Evolutionary conservation across 1,140 invertebrate species (phyloP).

Genomic region (Solen grandis): DNA sequence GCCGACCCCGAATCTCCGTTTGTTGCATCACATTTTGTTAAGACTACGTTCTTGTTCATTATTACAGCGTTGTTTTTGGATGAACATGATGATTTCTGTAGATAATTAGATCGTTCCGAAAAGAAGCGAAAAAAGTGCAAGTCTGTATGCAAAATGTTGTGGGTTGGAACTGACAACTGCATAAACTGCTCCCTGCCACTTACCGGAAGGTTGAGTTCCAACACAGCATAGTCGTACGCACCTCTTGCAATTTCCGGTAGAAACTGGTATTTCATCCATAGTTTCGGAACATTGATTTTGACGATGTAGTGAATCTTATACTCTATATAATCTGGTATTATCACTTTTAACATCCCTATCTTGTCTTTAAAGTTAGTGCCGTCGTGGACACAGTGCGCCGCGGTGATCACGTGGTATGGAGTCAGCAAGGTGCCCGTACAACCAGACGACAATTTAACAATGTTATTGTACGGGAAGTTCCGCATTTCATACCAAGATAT

Average conservation of each 20-base stretch:
- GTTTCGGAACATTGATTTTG: constrained; percentile 66
- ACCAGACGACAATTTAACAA: constrained; percentile 70
- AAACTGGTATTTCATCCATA: constrained; percentile 59
- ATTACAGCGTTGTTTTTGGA: constrained; percentile 56
- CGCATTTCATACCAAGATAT: constrained; percentile 42
- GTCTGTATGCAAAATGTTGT: constrained; percentile 58
- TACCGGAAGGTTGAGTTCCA: constrained; percentile 63
- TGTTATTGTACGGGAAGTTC: constrained; percentile 68
- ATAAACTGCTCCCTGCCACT: constrained; percentile 64
- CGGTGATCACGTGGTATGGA: constrained; percentile 67
- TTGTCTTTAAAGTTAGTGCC: constrained; percentile 63
- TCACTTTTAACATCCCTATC: constrained; percentile 68
- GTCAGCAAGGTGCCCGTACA: constrained; percentile 73
- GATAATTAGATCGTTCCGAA: constrained; percentile 29
- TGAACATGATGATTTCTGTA: constrained; percentile 61
- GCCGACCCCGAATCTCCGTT: constrained; percentile 71
- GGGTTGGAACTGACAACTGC: constrained; percentile 63
- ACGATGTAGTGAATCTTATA: constrained; percentile 68
- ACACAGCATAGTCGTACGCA: constrained; percentile 69
- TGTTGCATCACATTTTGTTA: constrained; percentile 66
- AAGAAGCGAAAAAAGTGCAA: constrained; percentile 67
- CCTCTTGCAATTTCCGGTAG: constrained; percentile 43
- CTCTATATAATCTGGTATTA: constrained; percentile 65
- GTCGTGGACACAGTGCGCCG: constrained; percentile 73
- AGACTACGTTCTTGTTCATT: constrained; percentile 64